Base-by-base conservation (phyloP, 2,113 vertebrate species). In the Beaufortia kweichowensis region DNA sequence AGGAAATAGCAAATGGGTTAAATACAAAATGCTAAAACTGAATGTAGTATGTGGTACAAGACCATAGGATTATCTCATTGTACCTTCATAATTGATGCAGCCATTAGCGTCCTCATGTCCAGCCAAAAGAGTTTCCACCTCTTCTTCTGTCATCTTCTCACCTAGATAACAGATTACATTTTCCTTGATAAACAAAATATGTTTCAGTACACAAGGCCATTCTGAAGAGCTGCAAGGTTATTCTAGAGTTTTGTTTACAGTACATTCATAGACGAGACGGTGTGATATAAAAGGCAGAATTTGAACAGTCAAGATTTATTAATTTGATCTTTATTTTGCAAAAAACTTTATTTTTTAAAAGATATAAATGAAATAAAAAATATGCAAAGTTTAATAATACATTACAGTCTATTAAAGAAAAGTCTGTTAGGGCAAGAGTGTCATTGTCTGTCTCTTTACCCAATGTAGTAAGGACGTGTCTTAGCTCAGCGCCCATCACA, bases 61-160 rank as follows among this genome's bases (percentile, higher is more conserved):
- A n/a, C n/a, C n/a, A n/a, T n/a, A 24, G 60, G 14, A 14, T 11
- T 41, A 33, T 60, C 2, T 57, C 19, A 23, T 24, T 35, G 71
- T 83, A 97, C 95, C 96, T 95, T 98, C 95, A 29, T 98, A 98
- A 89, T 96, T 96, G 87, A 98, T 96, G 88, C 94, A 96, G 10
- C 96, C 95, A 12, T 98, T 97, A 81, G 94, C 93, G 81, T 97
- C 95, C 89, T 98, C 95, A 0, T 98, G 96, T 69, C 95, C 95
- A 0, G 93, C 93, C 87, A 98, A 86, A 55, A 98, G 88, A 24
- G 90, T 93, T 85, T 98, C 96, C 48, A 97, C 96, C 79, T 97
- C 96, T 50, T 97, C 96, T 85, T 97, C 96, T 0, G 94, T 90
- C 95, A 97, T 96, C 89, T 96, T 98, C 92, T 97, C 96, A 53